A percentile compares a stretch with the other conserved stretches of the same genome.
phyloP scores from a whole-genome alignment of 2,888 invertebrate genomes.

The Carcina quercana region DNA sequence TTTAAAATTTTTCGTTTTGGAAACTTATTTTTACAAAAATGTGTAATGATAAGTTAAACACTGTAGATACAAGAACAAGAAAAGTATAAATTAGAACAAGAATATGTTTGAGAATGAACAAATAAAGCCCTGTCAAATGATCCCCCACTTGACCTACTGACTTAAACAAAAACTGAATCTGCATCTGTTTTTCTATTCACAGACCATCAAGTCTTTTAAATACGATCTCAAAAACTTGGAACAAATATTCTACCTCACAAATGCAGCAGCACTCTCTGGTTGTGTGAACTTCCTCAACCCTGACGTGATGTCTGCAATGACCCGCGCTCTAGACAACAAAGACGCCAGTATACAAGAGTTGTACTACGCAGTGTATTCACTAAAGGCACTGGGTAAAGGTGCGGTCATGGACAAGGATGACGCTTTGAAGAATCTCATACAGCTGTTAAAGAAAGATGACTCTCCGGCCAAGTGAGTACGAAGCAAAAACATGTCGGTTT shows the following conservation, averaged over 20 bases:
- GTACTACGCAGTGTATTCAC: conserved; percentile 81
- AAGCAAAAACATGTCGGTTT: neutral
- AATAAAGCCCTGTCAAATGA: no score
- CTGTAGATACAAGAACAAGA: no score
- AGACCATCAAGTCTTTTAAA: conserved; percentile 47
- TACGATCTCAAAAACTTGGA: conserved; percentile 61
- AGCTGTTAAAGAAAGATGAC: conserved; percentile 89
- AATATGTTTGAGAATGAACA: no score
- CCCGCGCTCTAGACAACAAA: conserved; percentile 77
- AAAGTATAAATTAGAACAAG: no score
- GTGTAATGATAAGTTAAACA: no score
- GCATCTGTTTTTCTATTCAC: no score
- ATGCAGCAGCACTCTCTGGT: conserved; percentile 74
- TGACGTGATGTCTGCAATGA: conserved; percentile 60
- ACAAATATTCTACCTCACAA: conserved; percentile 79
- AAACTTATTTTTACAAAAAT: no score
- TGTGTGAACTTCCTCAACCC: conserved; percentile 69
- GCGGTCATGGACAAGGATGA: conserved; percentile 78
- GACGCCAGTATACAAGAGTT: conserved; percentile 80
- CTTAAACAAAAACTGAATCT: no score
- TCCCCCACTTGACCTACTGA: no score
- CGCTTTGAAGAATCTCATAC: conserved; percentile 81
- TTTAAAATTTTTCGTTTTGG: no score
- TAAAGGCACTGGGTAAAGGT: conserved; percentile 79
- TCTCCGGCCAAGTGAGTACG: conserved; percentile 78